These are phyloP conservation scores for Eueremaeus valkanovi DNA, from an alignment of 2,888 invertebrate genomes.

Conservation along the genomic window DNA sequence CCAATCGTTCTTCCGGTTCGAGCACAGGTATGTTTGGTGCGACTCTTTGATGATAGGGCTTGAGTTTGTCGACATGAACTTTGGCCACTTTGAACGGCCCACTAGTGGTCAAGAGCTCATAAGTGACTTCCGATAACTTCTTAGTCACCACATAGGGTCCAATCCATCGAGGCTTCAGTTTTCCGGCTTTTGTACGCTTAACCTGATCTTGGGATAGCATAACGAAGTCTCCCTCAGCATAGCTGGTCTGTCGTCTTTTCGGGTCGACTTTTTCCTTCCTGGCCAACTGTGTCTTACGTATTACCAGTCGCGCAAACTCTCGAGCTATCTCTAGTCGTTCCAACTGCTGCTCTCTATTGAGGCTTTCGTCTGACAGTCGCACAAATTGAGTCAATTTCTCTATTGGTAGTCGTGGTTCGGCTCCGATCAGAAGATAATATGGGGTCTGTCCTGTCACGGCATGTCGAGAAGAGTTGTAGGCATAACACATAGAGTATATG, in stretches of 20 bases:
- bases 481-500: background rate
- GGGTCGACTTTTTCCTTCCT: background rate
- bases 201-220: background rate
- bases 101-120: background rate
- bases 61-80: no score
- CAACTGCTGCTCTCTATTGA: background rate
- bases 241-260: background rate
- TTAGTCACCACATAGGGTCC: background rate
- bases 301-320: background rate
- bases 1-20: background rate
- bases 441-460: background rate
- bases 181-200: background rate
- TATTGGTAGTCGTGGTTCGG: background rate
- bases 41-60: no score
- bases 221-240: background rate
- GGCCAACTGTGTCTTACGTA: background rate
- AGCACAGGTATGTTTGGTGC: background rate
- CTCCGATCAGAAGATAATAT: background rate
- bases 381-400: background rate
- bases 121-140: background rate
- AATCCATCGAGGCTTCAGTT: background rate
- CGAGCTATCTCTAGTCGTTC: background rate
- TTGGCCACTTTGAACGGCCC: no score
- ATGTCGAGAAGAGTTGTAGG: background rate
- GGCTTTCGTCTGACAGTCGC: background rate